These are phyloP conservation scores for Zaprionus nigranus DNA, from an alignment of 1,140 invertebrate species.

Conservation along the genomic window DNA sequence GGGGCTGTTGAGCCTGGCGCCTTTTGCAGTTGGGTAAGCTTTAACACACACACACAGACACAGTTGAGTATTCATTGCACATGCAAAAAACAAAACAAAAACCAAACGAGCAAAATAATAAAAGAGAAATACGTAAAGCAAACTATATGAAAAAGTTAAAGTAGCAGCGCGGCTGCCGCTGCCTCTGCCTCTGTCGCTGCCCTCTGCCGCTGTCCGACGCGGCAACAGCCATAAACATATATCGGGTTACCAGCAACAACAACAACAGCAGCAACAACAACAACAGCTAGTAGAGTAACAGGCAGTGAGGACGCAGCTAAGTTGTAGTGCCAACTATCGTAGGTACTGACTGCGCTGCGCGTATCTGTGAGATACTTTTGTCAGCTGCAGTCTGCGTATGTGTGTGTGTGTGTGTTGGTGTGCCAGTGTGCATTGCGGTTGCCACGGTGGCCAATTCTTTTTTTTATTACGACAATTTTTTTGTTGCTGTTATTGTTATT, in stretches of 20 bases:
- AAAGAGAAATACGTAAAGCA: conserved; percentile 24
- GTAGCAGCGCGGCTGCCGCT: conserved; percentile 65
- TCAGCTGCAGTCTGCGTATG: conserved; percentile 28
- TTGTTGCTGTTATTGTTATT: conserved; percentile 54
- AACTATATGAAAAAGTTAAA: conserved; percentile 67
- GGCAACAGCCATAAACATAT: conserved; percentile 81
- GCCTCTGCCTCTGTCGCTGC: no score
- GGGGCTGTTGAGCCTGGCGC: conserved; percentile 46
- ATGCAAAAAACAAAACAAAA: conserved; percentile 25
- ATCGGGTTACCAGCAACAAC: conserved; percentile 72
- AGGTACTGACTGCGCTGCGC: conserved; percentile 38
- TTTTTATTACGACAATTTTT: conserved; percentile 78
- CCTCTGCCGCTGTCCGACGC: conserved; percentile 47
- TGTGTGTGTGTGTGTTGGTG: conserved; percentile 11
- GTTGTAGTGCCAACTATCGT: conserved; percentile 65
- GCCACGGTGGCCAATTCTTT: conserved; percentile 68
- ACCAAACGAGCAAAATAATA: conserved; percentile 42
- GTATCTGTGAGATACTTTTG: conserved; percentile 77
- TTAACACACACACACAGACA: background rate
- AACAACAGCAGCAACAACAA: conserved; percentile 52
- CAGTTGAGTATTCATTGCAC: conserved; percentile 11
- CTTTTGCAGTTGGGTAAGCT: conserved; percentile 54
- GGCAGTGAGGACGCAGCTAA: conserved; percentile 49
- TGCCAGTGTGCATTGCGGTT: conserved; percentile 68
- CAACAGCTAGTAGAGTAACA: conserved; percentile 16